A percentile compares a stretch with the other conserved stretches of the same genome.
These are phyloP conservation scores for Chromobotia macracanthus DNA, from an alignment of 2,797 vertebrate species.

Conservation along the genomic window DNA sequence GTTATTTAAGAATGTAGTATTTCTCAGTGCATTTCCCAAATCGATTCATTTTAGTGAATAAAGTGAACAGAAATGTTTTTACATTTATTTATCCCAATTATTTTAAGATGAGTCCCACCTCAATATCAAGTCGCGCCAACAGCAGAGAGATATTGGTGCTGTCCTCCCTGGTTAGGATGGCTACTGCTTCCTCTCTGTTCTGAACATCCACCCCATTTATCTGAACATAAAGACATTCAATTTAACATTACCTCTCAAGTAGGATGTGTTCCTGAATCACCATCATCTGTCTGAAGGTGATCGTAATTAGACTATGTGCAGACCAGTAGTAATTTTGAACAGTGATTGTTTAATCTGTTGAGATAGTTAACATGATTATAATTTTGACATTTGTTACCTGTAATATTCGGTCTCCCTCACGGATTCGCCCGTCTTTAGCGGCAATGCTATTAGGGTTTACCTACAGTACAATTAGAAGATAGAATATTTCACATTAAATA, in stretches of 20 bases:
- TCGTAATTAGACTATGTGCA: no score
- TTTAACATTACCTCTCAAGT: background rate
- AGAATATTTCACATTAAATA: background rate
- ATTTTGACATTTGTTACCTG: constrained; percentile 71
- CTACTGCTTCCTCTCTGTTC: constrained; percentile 83
- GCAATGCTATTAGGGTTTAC: constrained; percentile 87
- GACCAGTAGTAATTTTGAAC: no score
- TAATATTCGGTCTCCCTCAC: constrained; percentile 83
- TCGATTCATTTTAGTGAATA: background rate
- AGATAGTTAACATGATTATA: no score
- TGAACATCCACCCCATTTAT: constrained; percentile 86
- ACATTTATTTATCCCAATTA: background rate
- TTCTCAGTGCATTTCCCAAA: background rate
- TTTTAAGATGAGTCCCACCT: constrained; percentile 68
- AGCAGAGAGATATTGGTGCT: constrained; percentile 84
- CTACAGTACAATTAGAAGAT: constrained; percentile 60
- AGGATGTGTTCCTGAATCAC: no score
- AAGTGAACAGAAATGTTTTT: background rate
- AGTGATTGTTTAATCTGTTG: no score
- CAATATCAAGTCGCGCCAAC: constrained; percentile 82
- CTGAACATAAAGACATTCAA: constrained; percentile 61
- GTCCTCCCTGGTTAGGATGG: constrained; percentile 82
- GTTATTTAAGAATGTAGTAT: no score
- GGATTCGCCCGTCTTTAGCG: constrained; percentile 83
- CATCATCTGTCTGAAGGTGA: no score